phyloP scores from a whole-genome alignment of 2,113 vertebrate genomes.

The Phalacrocorax brasilianus region DNA sequence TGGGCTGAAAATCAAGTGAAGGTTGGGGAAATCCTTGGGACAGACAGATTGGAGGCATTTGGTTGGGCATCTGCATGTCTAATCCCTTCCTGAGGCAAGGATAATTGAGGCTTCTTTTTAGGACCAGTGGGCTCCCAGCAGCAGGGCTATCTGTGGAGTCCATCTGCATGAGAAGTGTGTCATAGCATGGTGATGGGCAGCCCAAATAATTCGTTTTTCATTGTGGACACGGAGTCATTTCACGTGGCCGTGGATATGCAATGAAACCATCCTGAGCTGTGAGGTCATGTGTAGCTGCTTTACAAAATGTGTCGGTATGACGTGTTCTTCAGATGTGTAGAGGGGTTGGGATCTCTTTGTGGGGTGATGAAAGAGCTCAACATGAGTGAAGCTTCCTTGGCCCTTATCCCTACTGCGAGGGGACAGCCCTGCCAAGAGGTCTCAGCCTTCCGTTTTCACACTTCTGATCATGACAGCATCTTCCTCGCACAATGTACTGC shows the following conservation, averaged over 20 bases:
- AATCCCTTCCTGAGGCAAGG: background rate
- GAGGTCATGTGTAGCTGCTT: background rate
- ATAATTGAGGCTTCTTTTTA: background rate
- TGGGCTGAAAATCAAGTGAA: background rate
- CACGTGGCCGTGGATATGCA: accelerated
- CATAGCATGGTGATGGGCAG: accelerated
- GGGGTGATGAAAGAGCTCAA: background rate
- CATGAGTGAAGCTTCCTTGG: slow-evolving; percentile 1
- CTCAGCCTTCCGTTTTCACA: slow-evolving; percentile 20
- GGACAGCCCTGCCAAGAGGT: slow-evolving; percentile 19
- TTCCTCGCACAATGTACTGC: background rate
- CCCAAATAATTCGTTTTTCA: background rate
- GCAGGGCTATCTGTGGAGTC: background rate
- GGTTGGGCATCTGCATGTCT: background rate
- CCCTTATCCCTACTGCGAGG: background rate
- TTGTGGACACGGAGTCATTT: background rate
- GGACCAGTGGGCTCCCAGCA: background rate
- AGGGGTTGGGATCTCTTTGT: background rate
- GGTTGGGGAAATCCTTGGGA: background rate
- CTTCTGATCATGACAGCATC: background rate
- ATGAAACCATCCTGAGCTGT: background rate
- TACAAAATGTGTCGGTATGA: background rate
- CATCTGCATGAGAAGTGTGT: accelerated
- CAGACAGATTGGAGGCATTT: background rate
- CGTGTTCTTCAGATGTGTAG: background rate